These are phyloP conservation scores for Limnephilus auricula DNA, from an alignment of 2,888 invertebrate species.

Conservation along the genomic window DNA sequence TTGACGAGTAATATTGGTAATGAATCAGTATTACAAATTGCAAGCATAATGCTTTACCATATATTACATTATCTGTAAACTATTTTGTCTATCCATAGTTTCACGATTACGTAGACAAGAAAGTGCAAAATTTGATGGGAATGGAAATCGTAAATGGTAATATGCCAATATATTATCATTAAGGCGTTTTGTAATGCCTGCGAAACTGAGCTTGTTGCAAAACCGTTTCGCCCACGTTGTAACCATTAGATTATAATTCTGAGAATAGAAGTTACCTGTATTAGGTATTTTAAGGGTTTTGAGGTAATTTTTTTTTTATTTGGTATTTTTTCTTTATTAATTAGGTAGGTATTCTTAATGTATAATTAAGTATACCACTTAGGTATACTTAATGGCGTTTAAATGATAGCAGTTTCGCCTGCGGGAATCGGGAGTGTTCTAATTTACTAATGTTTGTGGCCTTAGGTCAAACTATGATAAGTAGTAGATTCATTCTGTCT, in stretches of 20 bases:
- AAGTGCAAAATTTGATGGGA: neutral
- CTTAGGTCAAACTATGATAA: too few species aligned
- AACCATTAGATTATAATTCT: neutral
- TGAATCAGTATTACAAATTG: neutral
- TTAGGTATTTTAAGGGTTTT: neutral
- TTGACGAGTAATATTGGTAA: neutral
- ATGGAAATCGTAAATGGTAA: neutral
- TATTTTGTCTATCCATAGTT: neutral
- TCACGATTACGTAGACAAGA: neutral
- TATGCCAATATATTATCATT: too few species aligned
- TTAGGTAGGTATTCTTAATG: too few species aligned
- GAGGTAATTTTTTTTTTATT: neutral
- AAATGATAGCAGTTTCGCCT: too few species aligned
- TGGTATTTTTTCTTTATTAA: too few species aligned
- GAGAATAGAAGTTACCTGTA: neutral
- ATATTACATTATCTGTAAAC: neutral
- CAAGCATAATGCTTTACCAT: neutral
- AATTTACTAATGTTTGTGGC: too few species aligned
- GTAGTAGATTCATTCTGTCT: too few species aligned
- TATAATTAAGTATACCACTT: too few species aligned
- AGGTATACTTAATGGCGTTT: too few species aligned
- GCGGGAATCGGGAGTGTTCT: too few species aligned
- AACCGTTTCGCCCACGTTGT: neutral
- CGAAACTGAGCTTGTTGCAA: neutral
- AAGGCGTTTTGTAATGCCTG: neutral